Evolutionary conservation across 2,888 invertebrate species (phyloP), one percentile per base, ranked within the genome.

Genomic region (Drosophila multiciliata): DNA sequence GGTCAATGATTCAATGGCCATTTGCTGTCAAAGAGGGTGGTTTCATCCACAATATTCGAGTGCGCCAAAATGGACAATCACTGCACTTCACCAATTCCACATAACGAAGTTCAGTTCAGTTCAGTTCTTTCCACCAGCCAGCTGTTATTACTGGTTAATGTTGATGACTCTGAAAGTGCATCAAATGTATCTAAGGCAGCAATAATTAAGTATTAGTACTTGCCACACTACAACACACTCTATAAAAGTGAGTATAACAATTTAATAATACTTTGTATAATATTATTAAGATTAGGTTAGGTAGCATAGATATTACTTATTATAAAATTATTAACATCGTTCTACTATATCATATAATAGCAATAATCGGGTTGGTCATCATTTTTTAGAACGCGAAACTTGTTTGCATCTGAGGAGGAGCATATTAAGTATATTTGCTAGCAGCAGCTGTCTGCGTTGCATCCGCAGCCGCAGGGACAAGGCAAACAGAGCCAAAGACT

Each of bases 61-160:
- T 71, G 63, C 49, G 52, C 68, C 73, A 82, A 85, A 87, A 86
- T 80, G 83, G 83, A 78, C 88, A 88, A 84, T 88, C 88, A 80
- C 75, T 75, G 83, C 88, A 83, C 71, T 65, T 85, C 83, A 75
- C 77, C 78, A 88, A 88, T 83, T 84, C 81, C 73, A 77, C 75
- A 71, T 62, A 66, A 78, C 77, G 66, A 75, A 70, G 54, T 36
- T 62, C 11, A 53, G n/a, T n/a, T n/a, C n/a, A n/a, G n/a, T n/a
- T n/a, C n/a, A n/a, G n/a, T n/a, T 52, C 55, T 29, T 40, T 49
- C 40, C 50, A 1, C 15, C 35, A 35, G 26, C 26, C 62, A 9
- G 20, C 53, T 59, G 26, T 9, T 45, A 32, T 32, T 58, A 26
- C 26, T 42, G 42, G 59, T 36, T 48, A 59, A 45, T 60, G 36